Evolutionary conservation across 2,888 invertebrate species (phyloP), one percentile per base, ranked within the genome.

Genomic region (Cyclophora punctaria): DNA sequence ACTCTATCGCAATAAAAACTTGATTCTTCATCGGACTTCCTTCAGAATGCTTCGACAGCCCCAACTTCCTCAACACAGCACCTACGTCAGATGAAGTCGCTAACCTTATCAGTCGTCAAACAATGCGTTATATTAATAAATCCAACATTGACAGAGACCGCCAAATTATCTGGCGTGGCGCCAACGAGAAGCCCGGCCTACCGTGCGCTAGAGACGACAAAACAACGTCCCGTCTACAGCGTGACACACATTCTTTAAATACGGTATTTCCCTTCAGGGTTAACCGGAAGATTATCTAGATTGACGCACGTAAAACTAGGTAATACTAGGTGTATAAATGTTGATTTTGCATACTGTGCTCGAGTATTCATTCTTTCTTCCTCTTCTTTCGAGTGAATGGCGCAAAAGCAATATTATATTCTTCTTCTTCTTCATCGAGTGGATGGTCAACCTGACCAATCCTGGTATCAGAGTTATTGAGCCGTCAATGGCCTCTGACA

Each of bases 81-180:
- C 20, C 20, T 20, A 20, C 20, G 20, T 20, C 20, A 20, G 20
- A 20, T 20, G 58, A 75, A 71, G 74, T 73, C 70, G 73, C 71
- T 71, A 71, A 77, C 76, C 76, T 81, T 83, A 81, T 72, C 71
- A 71, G 58, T 64, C 57, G 67, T 71, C 71, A 65, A 66, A 78
- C 81, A 80, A 80, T 77, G 68, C 68, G 66, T 69, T 75, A 71
- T 86, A 88, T 86, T 86, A 89, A 88, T 88, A 88, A 84, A 86
- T 84, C 72, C 78, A 87, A 79, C 88, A 88, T 88, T 88, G 88
- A 88, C 88, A 88, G 79, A 88, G 88, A 88, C 87, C 88, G 85
- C 83, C 85, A 88, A 86, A 85, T 77, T 80, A 77, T 64, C 83
- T 88, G 88, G 87, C 78, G 50, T 50, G 0, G 58, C 53, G 81